Base-by-base conservation (phyloP, 1,140 invertebrate genomes). In the Drosophila kikkawai region DNA sequence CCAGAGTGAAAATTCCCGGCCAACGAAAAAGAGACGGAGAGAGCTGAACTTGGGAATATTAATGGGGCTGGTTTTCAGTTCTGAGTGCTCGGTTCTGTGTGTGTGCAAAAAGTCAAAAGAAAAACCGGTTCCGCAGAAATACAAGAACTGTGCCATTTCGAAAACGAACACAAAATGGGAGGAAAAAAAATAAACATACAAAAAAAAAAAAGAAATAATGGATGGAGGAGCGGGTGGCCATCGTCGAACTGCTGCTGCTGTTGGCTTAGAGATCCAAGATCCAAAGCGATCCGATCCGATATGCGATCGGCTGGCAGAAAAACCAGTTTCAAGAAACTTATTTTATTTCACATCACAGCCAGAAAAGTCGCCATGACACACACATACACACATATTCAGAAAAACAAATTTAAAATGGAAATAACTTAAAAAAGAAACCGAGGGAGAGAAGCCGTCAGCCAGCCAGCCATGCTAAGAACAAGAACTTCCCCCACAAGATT, bases 321-420 rank as follows among this genome's bases (percentile, higher is more conserved):
- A 88, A 88, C 84, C 85, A 88, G 84, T 88, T 88, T 87, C 53
- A 56, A 80, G 80, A 86, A 80, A 86, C 84, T 87, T 80, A 87
- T 84, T 70, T 70, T 39, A 70, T 70, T 83, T 77, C 74, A 85
- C 51, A 85, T 77, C 53, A 60, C 42, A 55, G 82, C 64, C 70
- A 85, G 77, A 85, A 77, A 85, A 74, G 73, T 71, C 45, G 61
- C 63, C 61, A 69, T 53, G 42, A 57, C 67, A 75, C 48, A 75
- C 15, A 57, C 64, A 70, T 48, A 51, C 57, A 34, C 9, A 60
- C 32, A 60, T 19, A 34, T 47, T 45, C 65, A 69, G 82, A 84
- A 84, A 84, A 87, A 83, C 83, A 83, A 84, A 87, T 88, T 88
- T 88, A 90, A 88, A 90, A 90, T 90, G 84, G 84, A 88, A 88